Base-by-base conservation (phyloP, 2,113 vertebrate genomes). In the western clawed frog (Xenopus tropicalis) region DNA sequence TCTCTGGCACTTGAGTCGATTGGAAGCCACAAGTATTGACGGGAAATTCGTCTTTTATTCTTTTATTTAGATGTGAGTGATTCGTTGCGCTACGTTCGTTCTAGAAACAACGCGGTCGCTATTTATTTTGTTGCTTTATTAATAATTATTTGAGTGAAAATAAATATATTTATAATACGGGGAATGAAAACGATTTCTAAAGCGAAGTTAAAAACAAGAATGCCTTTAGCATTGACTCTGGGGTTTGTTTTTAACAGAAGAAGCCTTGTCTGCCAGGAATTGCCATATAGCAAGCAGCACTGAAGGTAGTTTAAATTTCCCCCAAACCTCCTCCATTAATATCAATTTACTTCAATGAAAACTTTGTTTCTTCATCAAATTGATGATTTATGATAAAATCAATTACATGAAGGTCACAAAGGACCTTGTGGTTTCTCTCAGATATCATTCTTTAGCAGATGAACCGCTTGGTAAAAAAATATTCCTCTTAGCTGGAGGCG, bases 361-460 rank as follows among this genome's bases (percentile, higher is more conserved):
- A 90, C 86, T 88, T 82, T 78, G 85, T 80, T 87, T 90, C 90
- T 92, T 91, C 87, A 88, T 88, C 87, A 87, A 94, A 90, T 92
- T 92, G 92, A 91, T 95, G 93, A 96, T 94, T 91, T 93, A 96
- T 95, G 90, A 91, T 90, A 87, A 93, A 95, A 97, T 95, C 91
- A 88, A 95, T 96, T 89, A 88, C 89, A 93, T 91, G 87, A 87
- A 79, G 79, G 83, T 85, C 87, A 91, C 88, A 90, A 82, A 86
- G 84, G 86, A 82, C 83, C 86, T 85, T 91, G 90, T 86, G 90
- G 88, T 88, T 89, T 86, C 85, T 84, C 89, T 90, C 87, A 81
- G 87, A 82, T 90, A 90, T n/a, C n/a, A n/a, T 89, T 89, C 87
- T 78, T 85, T 81, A 74, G 52, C 86, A 83, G 80, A 85, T 84